Percentiles rank a stretch among this genome's conserved stretches.
phyloP scores from a whole-genome alignment of 2,888 invertebrate genomes.

The Drosophila pegasa region DNA sequence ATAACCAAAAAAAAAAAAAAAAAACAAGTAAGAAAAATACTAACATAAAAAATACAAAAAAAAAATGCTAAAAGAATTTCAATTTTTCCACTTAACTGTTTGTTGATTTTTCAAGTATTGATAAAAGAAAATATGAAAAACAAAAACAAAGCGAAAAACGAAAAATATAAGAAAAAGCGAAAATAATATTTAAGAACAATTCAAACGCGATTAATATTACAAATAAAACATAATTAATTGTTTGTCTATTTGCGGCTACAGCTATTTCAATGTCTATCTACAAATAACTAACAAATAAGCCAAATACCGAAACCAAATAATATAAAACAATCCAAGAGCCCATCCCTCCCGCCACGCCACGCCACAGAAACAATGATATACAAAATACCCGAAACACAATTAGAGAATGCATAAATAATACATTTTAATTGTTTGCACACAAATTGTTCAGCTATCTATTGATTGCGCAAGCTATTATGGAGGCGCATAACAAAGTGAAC shows the following conservation, averaged over 20 bases:
- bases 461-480: constrained; percentile 4
- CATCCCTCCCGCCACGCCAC: neutral
- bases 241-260: constrained; percentile 69
- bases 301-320: constrained; percentile 15
- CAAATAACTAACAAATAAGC: constrained; percentile 48
- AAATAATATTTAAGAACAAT: constrained; percentile 57
- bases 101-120: constrained; percentile 55
- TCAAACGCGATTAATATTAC: constrained; percentile 50
- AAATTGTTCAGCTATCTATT: constrained; percentile 16
- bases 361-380: constrained; percentile 3
- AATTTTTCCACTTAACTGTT: constrained; percentile 61
- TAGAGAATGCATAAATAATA: constrained; percentile 16
- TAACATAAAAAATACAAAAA: constrained; percentile 1
- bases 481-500: neutral
- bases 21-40: constrained; percentile 5
- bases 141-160: neutral
- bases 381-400: constrained; percentile 29
- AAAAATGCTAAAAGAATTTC: constrained; percentile 19
- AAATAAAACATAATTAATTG: constrained; percentile 67
- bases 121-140: constrained; percentile 9
- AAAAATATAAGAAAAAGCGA: constrained; percentile 13
- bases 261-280: constrained; percentile 78
- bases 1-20: constrained; percentile 5
- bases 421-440: constrained; percentile 26
- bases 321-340: neutral